Conservation (phyloP, 2,797 vertebrate species). For the Remorina albescens region DNA sequence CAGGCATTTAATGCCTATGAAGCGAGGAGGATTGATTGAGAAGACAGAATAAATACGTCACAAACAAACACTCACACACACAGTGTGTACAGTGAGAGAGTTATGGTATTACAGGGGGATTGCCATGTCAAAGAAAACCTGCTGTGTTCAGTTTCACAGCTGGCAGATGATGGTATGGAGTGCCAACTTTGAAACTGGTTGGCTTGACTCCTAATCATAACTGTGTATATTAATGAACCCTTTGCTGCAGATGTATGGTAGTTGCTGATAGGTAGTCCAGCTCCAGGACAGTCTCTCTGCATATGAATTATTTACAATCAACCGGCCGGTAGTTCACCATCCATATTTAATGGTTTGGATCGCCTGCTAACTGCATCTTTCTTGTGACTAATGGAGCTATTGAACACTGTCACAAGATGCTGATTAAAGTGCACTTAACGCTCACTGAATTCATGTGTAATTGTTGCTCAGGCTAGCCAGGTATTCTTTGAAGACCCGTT, state of each 20-base stretch:
- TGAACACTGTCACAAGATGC: constrained; percentile 54
- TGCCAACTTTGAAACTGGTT: constrained; percentile 32
- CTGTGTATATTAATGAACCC: constrained; percentile 64
- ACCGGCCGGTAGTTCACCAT: constrained; percentile 77
- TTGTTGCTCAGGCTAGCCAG: constrained; percentile 6
- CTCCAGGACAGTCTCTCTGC: constrained; percentile 49
- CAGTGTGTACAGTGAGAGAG: neutral
- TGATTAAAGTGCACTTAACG: constrained; percentile 48
- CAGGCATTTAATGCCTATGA: constrained; percentile 30
- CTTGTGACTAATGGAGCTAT: constrained; percentile 69
- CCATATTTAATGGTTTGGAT: constrained; percentile 80
- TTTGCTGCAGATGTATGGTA: constrained; percentile 66
- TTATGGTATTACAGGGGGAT: constrained; percentile 15
- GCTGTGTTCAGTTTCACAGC: constrained; percentile 30
- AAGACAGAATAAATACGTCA: constrained; percentile 47
- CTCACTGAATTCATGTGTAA: constrained; percentile 31
- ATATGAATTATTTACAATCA: constrained; percentile 83
- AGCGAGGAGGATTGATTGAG: constrained; percentile 55
- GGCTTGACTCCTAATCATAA: constrained; percentile 59
- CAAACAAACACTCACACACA: neutral
- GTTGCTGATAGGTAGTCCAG: constrained; percentile 56
- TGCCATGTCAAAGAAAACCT: constrained; percentile 34
- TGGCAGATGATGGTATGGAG: constrained; percentile 1
- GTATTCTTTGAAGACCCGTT: constrained; percentile 16
- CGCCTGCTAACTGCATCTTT: constrained; percentile 63